Percentiles rank a stretch among this genome's conserved stretches.
Evolutionary conservation across 2,113 vertebrate genomes (phyloP).

Genomic region (Otus sunia): DNA sequence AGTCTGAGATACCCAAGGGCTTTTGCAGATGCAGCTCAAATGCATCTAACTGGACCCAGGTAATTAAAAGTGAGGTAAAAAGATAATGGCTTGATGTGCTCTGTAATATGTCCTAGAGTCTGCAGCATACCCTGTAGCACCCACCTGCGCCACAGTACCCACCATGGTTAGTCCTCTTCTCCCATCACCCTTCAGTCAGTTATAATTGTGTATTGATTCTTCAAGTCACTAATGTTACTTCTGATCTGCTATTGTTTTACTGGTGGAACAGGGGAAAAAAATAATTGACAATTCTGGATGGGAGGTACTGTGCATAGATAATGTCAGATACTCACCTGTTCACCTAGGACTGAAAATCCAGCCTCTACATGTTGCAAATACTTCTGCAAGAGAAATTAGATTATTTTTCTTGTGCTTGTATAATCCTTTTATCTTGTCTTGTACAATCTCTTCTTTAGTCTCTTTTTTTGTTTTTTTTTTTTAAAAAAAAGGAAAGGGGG

Average conservation of each 20-base stretch:
- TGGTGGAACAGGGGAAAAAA: not conserved
- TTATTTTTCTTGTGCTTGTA: not conserved
- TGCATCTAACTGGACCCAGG: not conserved
- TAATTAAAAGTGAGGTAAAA: not conserved
- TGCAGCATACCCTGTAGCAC: not conserved
- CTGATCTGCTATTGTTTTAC: not conserved
- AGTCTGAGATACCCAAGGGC: not conserved
- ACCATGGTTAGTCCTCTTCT: not conserved
- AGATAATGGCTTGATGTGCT: not conserved
- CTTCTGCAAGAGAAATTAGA: not conserved
- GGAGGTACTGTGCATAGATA: not conserved
- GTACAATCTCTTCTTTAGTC: not conserved
- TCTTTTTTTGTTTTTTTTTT: not conserved
- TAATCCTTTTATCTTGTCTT: not conserved
- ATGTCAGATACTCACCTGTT: not conserved
- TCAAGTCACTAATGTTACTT: not conserved
- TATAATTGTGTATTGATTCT: not conserved
- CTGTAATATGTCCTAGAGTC: not conserved
- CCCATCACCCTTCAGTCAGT: not conserved
- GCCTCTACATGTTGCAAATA: not conserved
- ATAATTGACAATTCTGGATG: fast-evolving
- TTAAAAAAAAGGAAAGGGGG: no score
- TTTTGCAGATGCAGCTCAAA: not conserved
- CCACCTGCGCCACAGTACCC: not conserved
- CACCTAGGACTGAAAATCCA: not conserved